These are phyloP conservation scores for Nyleta sp. DNA, from an alignment of 2,888 invertebrate genomes.

Conservation along the genomic window DNA sequence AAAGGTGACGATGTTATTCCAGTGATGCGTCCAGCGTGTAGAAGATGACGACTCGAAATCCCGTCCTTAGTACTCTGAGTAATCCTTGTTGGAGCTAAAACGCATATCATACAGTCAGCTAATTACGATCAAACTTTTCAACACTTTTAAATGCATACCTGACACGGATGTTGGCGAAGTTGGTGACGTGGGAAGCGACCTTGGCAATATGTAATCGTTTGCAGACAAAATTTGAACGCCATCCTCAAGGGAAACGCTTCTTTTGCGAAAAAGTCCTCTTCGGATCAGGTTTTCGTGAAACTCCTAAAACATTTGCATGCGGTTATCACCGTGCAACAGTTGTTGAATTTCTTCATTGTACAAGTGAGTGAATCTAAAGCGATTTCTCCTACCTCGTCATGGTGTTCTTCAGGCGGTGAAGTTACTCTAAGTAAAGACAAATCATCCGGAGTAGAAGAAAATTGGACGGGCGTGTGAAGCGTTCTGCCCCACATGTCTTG, in stretches of 20 bases:
- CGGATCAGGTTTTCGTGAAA: conserved; percentile 92
- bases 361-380: no score
- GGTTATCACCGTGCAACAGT: no score
- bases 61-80: conserved; percentile 69
- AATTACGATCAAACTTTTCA: background rate
- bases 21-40: conserved; percentile 68
- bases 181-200: conserved; percentile 88
- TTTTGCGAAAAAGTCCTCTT: conserved; percentile 89
- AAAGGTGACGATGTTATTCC: conserved; percentile 86
- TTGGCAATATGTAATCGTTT: conserved; percentile 82
- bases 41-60: conserved; percentile 66
- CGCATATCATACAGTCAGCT: no score
- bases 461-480: conserved; percentile 78
- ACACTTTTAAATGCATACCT: conserved; percentile 62
- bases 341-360: no score
- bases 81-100: conserved; percentile 65
- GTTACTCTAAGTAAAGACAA: conserved; percentile 76
- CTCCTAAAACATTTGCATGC: no score
- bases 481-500: conserved; percentile 78
- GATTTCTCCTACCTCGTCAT: conserved; percentile 79
- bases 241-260: conserved; percentile 89
- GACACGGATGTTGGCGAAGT: conserved; percentile 78
- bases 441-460: conserved; percentile 81
- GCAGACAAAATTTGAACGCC: conserved; percentile 79
- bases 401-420: conserved; percentile 77